Evolutionary conservation across 2,113 vertebrate genomes (phyloP), one percentile per base, ranked within the genome.

Genomic region (Acanthochromis polyacanthus): DNA sequence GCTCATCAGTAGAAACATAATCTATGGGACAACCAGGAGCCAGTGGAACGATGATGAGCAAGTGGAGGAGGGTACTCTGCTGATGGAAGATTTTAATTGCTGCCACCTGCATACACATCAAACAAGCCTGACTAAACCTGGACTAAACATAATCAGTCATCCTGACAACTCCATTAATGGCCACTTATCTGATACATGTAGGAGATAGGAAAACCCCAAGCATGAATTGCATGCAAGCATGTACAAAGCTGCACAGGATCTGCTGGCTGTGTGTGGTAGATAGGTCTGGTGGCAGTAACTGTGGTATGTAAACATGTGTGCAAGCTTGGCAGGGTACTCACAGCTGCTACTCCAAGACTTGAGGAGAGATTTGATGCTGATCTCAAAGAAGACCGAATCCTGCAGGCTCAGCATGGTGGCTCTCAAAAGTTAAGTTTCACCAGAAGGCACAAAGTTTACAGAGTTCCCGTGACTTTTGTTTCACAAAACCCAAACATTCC

Each of bases 321-420:
- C 38, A 51, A 55, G 66, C 73, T 75, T 77, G 59, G 56, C 52
- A 36, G 69, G 88, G 68, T 96, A 97, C 97, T 98, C 84, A 99
- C 98, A 90, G 95, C 95, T 95, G 92, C 96, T 94, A 91, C 96
- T 98, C 97, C 98, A 99, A 61, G 97, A 97, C 93, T 98, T 99
- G 83, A 99, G 95, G 90, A 99, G 95, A 76, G 98, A 99, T 95
- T 99, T 99, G 89, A 99, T 98, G 95, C 94, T 99, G 88, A 98
- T 97, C 94, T 99, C 98, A 93, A 99, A 99, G 93, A 97, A 97
- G 84, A 98, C 95, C 1, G 97, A 97, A 89, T 99, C 98, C 95
- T 98, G 98, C 80, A 99, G 96, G 89, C 96, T 97, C 91, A 99
- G 95, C 98, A 99, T 99, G 88, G 84, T 92, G 95, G 62, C 90